Conservation (phyloP, 2,888 invertebrate species). For the Lasioglossum lativentre region DNA sequence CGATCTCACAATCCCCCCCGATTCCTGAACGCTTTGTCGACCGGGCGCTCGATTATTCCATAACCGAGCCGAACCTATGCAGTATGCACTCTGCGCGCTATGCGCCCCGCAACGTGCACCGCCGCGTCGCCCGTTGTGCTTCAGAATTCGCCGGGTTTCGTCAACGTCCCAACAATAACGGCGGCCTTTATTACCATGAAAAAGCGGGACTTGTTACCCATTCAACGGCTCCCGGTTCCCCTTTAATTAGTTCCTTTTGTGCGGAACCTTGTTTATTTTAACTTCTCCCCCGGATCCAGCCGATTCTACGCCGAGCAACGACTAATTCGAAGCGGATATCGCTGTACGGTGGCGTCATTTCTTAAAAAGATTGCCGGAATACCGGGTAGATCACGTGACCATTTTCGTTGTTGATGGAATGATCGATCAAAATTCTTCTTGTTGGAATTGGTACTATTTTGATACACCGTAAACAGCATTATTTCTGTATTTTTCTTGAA, state of each 20-base stretch:
- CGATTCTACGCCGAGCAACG: background rate
- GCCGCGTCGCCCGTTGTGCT: background rate
- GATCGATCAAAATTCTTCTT: background rate
- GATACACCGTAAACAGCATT: no score
- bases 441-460: background rate
- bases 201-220: background rate
- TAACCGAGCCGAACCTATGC: background rate
- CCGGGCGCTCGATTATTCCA: background rate
- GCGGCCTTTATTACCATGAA: slow-evolving; percentile 14
- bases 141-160: background rate
- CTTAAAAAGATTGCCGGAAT: background rate
- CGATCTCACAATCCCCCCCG: background rate
- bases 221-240: background rate
- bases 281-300: background rate
- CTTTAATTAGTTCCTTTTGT: slow-evolving; percentile 28
- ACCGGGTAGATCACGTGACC: no score
- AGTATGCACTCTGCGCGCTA: background rate
- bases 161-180: slow-evolving; percentile 6
- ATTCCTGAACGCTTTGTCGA: background rate
- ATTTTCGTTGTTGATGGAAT: no score
- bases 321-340: background rate
- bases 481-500: no score
- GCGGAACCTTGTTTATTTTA: background rate
- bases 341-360: background rate
- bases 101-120: background rate